Evolutionary conservation across 2,797 vertebrate genomes (phyloP), one percentile per base, ranked within the genome.

Genomic region (Scleropages formosus): DNA sequence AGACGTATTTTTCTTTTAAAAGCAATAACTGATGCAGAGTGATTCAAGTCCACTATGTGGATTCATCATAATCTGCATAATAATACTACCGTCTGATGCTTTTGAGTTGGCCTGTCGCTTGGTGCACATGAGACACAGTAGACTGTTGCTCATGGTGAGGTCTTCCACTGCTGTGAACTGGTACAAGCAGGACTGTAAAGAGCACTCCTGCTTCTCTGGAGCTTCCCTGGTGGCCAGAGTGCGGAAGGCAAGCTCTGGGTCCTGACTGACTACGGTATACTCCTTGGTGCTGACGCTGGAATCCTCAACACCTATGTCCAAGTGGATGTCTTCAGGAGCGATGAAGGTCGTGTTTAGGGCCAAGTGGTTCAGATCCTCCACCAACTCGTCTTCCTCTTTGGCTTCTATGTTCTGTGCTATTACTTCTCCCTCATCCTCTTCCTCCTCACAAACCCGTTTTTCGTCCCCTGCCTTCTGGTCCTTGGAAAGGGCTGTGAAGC

Each of bases 91-190:
- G 73, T 76, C 80, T 46, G 77, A 61, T 60, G 87, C 83, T 79
- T 89, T 78, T 49, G 74, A 74, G 83, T 83, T 76, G 12, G 70
- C 20, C 83, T 94, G 88, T 16, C 31, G 81, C 84, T 89, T 92
- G 0, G 94, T 95, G 82, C 98, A 99, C 0, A 92, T 89, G 78
- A 96, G 90, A 85, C 98, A 99, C 13, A 98, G 91, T 58, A 99
- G 89, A 83, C 95, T 94, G 90, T 99, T 98, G 77, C 89, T 95
- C 78, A 95, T 92, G 0, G 85, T 93, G 61, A 99, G 94, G 12
- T 92, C 94, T 85, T 99, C 97, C 56, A 95, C 96, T 44, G 92
- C 91, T 4, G 96, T 99, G 82, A 99, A 99, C 77, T 97, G 95
- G 83, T 93, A 93, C 0, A 99, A 93, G 80, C 95, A 96, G 3